phyloP scores from a whole-genome alignment of 2,797 vertebrate genomes.

The Anableps anableps region DNA sequence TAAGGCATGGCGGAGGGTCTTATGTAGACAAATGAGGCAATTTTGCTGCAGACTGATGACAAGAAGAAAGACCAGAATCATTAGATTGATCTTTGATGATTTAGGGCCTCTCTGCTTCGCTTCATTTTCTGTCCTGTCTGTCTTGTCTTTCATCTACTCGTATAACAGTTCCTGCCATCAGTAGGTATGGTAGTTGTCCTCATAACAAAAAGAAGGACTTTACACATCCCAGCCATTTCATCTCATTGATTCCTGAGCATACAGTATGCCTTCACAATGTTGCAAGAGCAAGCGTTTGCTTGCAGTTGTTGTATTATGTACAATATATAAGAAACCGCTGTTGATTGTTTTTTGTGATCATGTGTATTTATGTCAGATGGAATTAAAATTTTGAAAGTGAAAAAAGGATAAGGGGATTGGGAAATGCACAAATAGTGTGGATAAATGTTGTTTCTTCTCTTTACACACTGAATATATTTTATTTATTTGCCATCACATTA shows the following conservation, averaged over 20 bases:
- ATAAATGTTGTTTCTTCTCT: neutral
- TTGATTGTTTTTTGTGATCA: neutral
- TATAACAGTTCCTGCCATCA: constrained; percentile 28
- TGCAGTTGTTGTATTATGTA: neutral
- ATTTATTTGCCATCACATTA: neutral
- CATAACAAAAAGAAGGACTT: constrained; percentile 19
- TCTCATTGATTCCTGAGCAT: constrained; percentile 28
- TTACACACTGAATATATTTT: neutral
- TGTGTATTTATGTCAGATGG: neutral
- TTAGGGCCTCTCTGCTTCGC: constrained; percentile 19
- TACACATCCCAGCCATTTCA: constrained; percentile 24
- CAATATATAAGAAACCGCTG: neutral
- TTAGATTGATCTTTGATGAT: constrained; percentile 49
- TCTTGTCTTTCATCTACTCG: constrained; percentile 10
- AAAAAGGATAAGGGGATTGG: neutral
- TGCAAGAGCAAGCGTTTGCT: neutral
- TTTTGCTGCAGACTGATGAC: constrained; percentile 42
- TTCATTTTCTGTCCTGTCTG: constrained; percentile 15
- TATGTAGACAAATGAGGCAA: constrained; percentile 28
- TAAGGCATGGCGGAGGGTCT: constrained; percentile 13
- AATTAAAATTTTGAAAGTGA: neutral
- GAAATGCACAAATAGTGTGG: neutral
- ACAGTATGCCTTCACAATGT: neutral
- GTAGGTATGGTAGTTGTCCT: constrained; percentile 23
- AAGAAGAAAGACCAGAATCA: constrained; percentile 24